Conservation (phyloP, 2,888 invertebrate genomes). For the Gortyna flavago region DNA sequence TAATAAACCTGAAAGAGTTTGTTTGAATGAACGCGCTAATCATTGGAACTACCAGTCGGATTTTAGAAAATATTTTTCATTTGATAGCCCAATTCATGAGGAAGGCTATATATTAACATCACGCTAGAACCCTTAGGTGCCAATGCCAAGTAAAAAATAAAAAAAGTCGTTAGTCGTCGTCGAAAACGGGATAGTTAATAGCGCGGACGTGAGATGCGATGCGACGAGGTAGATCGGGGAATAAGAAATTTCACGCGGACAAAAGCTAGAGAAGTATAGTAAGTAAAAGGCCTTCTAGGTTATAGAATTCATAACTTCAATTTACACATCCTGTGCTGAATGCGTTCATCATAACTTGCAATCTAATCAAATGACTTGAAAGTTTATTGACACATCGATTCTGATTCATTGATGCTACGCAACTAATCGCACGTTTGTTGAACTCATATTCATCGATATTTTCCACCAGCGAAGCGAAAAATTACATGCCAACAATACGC, state of each 20-base stretch:
- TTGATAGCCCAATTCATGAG: neutral
- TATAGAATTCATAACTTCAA: neutral
- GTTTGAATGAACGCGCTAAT: no score
- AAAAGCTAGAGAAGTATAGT: neutral
- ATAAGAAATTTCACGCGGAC: no score
- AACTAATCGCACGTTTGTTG: slow-evolving; percentile 41
- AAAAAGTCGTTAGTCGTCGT: no score
- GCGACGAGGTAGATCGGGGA: no score
- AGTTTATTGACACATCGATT: slow-evolving; percentile 20
- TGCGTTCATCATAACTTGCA: neutral
- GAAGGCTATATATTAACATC: neutral
- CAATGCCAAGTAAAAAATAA: no score
- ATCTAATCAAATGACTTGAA: slow-evolving; percentile 10
- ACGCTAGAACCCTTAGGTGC: no score
- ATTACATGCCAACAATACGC: slow-evolving; percentile 41
- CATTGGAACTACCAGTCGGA: neutral
- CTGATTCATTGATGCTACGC: slow-evolving; percentile 19
- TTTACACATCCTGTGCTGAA: neutral
- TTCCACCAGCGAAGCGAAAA: slow-evolving; percentile 53
- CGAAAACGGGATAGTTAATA: neutral
- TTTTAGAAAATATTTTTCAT: neutral
- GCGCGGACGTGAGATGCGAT: no score
- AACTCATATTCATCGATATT: slow-evolving; percentile 52
- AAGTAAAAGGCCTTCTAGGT: neutral
- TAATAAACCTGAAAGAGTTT: neutral